Evolutionary conservation across 2,888 invertebrate species (phyloP).

Genomic region (Cantharis nigra): DNA sequence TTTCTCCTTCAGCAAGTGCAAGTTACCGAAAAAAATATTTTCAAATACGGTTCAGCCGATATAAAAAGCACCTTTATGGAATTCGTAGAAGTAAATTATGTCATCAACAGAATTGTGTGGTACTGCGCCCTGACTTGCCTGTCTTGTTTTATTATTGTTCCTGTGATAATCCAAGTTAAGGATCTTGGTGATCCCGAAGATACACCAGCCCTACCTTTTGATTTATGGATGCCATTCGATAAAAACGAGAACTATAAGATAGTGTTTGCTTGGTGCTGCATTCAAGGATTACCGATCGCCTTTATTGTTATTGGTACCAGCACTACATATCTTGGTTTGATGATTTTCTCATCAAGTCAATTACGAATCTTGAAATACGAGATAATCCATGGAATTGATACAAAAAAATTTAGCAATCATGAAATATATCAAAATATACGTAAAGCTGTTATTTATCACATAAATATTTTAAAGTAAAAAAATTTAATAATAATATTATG

Average conservation of each 20-base stretch:
- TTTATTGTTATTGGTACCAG: conserved; percentile 27
- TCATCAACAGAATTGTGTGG: background rate
- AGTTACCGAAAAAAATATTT: background rate
- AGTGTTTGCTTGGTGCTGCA: conserved; percentile 20
- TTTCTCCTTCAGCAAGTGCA: background rate
- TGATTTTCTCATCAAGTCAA: conserved; percentile 33
- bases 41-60: background rate
- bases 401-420: background rate
- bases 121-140: background rate
- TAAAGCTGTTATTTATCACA: background rate
- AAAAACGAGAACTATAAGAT: conserved; percentile 28
- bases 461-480: background rate
- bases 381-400: conserved; percentile 7
- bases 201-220: conserved; percentile 1
- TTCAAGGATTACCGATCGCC: conserved; percentile 27
- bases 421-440: background rate
- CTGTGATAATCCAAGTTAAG: background rate
- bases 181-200: background rate
- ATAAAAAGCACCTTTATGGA: background rate
- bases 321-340: conserved; percentile 30
- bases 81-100: background rate
- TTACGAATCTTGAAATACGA: conserved; percentile 30
- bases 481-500: background rate
- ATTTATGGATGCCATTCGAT: conserved; percentile 38
- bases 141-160: background rate